Conservation (phyloP, 2,888 invertebrate genomes). For the Acanthosepion lycidas region DNA sequence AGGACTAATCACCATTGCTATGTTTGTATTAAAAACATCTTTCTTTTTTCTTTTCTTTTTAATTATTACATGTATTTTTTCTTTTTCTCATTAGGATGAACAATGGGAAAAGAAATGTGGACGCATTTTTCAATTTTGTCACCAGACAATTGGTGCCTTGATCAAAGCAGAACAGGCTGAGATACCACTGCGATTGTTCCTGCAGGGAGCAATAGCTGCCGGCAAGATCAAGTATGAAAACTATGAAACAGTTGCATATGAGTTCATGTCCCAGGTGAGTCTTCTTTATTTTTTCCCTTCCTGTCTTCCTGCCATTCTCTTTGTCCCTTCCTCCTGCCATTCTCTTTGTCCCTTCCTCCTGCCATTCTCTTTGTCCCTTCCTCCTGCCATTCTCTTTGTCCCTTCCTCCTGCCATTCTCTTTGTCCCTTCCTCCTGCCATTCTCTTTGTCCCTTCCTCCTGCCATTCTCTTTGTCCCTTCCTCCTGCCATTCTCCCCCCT, state of each 20-base stretch:
- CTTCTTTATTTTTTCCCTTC: not conserved
- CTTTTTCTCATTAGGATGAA: conserved; percentile 81
- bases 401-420: too few relatives aligned
- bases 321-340: not conserved
- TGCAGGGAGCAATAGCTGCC: conserved; percentile 95
- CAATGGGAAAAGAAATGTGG: conserved; percentile 99
- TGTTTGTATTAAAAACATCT: too few relatives aligned
- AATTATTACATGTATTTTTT: not conserved
- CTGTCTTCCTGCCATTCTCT: not conserved
- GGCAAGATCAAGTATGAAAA: conserved; percentile 93
- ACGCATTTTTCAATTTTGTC: conserved; percentile 98
- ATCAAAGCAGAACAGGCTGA: conserved; percentile 97
- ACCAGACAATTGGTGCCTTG: conserved; percentile 92
- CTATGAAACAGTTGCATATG: conserved; percentile 97
- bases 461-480: too few relatives aligned
- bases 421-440: too few relatives aligned
- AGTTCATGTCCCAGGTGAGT: conserved; percentile 90
- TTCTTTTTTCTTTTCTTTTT: too few relatives aligned
- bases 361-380: too few relatives aligned
- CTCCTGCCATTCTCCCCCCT: too few relatives aligned
- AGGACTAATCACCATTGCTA: too few relatives aligned
- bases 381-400: too few relatives aligned
- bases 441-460: too few relatives aligned
- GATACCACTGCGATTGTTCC: conserved; percentile 91
- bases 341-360: too few relatives aligned